Evolutionary conservation across 2,888 invertebrate species (phyloP), one percentile per base, ranked within the genome.

Genomic region (Yponomeuta evonymella): DNA sequence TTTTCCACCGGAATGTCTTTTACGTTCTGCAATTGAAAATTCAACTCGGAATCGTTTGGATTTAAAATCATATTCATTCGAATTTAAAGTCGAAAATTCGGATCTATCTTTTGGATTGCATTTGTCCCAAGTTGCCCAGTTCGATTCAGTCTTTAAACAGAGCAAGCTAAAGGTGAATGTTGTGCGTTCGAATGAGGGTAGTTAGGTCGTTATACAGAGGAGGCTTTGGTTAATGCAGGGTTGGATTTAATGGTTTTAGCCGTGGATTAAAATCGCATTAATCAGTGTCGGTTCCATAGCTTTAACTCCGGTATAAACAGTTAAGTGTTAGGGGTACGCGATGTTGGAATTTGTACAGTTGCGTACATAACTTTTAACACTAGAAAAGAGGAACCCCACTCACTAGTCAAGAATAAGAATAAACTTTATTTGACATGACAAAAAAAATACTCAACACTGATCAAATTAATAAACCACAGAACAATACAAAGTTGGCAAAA

Each of bases 211-310:
- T 92, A 86, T 87, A 86, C 88, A 87, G 86, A 86, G 85, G 81
- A 84, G 87, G 90, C 93, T 91, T 58, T 15, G 51, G 88, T 89
- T 89, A 89, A 89, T 89, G 85, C 87, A 83, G 88, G 88, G 87
- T 84, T 75, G 90, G 92, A 93, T 94, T 93, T 93, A 88, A 92
- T 93, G 93, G 94, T 93, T 94, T 94, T 94, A 93, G 91, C 87
- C 87, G 87, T 76, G 90, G 94, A 94, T 94, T 94, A 93, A 94
- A 94, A 93, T 94, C 94, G 92, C 94, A 94, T 94, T 94, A 94
- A 94, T 94, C 94, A 94, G 94, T 94, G 94, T 94, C 94, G 84
- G 33, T 82, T 81, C 86, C 85, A 83, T 83, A 85, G 89, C 86
- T 88, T 88, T 89, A 91, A 89, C 89, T 89, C 87, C 82, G 87